phyloP scores from a whole-genome alignment of 2,113 vertebrate species.

The Stigmatopora argus region DNA sequence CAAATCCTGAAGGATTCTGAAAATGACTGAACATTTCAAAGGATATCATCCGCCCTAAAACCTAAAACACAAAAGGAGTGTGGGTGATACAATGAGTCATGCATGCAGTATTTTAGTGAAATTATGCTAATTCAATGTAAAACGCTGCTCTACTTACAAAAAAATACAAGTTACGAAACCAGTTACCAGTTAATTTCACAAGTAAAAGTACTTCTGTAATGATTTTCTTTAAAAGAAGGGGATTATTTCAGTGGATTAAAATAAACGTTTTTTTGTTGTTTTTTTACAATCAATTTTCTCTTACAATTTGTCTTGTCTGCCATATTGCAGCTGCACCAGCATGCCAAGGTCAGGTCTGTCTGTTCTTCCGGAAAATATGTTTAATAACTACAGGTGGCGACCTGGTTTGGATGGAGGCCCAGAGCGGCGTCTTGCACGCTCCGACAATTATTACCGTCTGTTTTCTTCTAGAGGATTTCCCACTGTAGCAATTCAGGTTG shows the following conservation, averaged over 20 bases:
- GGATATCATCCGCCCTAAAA: too few species aligned
- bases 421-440: conserved; percentile 36
- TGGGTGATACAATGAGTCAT: too few species aligned
- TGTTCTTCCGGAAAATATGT: conserved; percentile 40
- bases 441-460: conserved; percentile 35
- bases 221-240: not conserved
- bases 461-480: conserved; percentile 47
- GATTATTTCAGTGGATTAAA: not conserved
- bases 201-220: not conserved
- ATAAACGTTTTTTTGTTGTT: not conserved
- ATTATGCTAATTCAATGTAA: too few species aligned
- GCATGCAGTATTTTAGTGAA: too few species aligned
- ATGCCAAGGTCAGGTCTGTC: conserved; percentile 46
- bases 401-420: conserved; percentile 48
- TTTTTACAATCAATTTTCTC: not conserved
- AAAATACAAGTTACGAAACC: too few species aligned
- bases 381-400: conserved; percentile 41
- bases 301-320: not conserved
- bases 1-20: too few species aligned
- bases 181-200: too few species aligned
- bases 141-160: too few species aligned
- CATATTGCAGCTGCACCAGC: conserved; percentile 14
- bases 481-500: conserved; percentile 26
- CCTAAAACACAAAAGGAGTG: too few species aligned
- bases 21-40: too few species aligned